These are phyloP conservation scores for Mimachlamys varia DNA, from an alignment of 2,888 invertebrate species.

Conservation along the genomic window DNA sequence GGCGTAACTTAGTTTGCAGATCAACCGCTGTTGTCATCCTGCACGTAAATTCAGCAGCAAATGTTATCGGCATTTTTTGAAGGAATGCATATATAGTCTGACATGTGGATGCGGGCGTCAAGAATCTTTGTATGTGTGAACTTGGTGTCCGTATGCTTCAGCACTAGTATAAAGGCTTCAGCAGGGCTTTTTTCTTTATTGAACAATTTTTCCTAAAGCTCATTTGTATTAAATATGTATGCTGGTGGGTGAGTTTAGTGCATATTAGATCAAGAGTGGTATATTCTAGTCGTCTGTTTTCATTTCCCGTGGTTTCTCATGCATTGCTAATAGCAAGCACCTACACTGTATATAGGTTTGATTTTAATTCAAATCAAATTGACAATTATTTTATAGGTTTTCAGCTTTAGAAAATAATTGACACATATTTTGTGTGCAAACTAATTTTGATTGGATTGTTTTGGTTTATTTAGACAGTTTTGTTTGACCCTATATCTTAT, in stretches of 20 bases:
- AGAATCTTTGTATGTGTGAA: not conserved
- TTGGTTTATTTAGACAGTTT: no score
- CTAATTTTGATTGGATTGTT: no score
- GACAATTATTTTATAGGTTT: no score
- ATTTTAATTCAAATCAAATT: no score
- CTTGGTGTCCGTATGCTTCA: not conserved
- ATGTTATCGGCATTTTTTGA: not conserved
- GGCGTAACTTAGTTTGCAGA: not conserved
- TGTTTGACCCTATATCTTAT: no score
- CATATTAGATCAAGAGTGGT: not conserved
- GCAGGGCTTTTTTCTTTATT: not conserved
- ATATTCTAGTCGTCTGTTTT: not conserved
- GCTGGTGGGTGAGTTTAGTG: not conserved
- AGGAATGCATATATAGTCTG: not conserved
- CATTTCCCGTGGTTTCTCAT: slow-evolving; percentile 15
- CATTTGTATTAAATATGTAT: not conserved
- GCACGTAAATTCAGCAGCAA: not conserved
- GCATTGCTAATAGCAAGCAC: not conserved
- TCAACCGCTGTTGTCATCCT: slow-evolving; percentile 6
- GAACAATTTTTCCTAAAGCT: not conserved
- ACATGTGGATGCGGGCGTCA: slow-evolving; percentile 14
- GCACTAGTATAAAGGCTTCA: not conserved
- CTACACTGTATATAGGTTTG: not conserved
- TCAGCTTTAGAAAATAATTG: no score
- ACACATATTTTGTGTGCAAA: no score